phyloP scores from a whole-genome alignment of 2,888 invertebrate species.

The Ophioninae sp. region DNA sequence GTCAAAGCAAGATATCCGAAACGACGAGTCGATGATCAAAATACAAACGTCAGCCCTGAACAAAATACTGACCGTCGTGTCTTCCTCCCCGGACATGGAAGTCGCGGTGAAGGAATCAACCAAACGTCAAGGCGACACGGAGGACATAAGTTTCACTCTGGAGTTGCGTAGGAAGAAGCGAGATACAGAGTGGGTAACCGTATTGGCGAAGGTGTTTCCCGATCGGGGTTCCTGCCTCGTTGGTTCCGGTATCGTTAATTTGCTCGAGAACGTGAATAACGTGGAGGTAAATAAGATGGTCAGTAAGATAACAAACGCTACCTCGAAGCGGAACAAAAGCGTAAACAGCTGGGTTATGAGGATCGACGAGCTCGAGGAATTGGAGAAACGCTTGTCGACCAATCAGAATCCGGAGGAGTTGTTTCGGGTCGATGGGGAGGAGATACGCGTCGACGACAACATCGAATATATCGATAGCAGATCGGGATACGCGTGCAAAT shows the following conservation, averaged over 20 bases:
- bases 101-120: slow-evolving; percentile 78
- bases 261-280: slow-evolving; percentile 75
- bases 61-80: slow-evolving; percentile 77
- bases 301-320: slow-evolving; percentile 71
- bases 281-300: slow-evolving; percentile 76
- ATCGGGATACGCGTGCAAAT: slow-evolving; percentile 76
- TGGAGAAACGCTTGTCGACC: slow-evolving; percentile 72
- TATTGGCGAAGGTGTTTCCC: slow-evolving; percentile 78
- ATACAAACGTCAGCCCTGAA: slow-evolving; percentile 78
- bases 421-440: slow-evolving; percentile 78
- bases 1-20: not conserved
- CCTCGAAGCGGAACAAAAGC: slow-evolving; percentile 65
- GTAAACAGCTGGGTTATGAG: slow-evolving; percentile 62
- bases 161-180: slow-evolving; percentile 77
- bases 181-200: slow-evolving; percentile 68
- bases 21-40: slow-evolving; percentile 73
- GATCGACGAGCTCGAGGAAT: slow-evolving; percentile 71
- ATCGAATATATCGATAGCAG: slow-evolving; percentile 76
- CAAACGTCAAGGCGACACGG: slow-evolving; percentile 72
- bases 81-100: slow-evolving; percentile 75
- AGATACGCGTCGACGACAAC: slow-evolving; percentile 79
- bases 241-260: slow-evolving; percentile 74
- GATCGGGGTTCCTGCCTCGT: slow-evolving; percentile 79
- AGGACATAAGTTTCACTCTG: slow-evolving; percentile 79
- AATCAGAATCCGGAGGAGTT: slow-evolving; percentile 77